Evolutionary conservation across 2,797 vertebrate genomes (phyloP), one percentile per base, ranked within the genome.

Genomic region (Sebastes diaconus): DNA sequence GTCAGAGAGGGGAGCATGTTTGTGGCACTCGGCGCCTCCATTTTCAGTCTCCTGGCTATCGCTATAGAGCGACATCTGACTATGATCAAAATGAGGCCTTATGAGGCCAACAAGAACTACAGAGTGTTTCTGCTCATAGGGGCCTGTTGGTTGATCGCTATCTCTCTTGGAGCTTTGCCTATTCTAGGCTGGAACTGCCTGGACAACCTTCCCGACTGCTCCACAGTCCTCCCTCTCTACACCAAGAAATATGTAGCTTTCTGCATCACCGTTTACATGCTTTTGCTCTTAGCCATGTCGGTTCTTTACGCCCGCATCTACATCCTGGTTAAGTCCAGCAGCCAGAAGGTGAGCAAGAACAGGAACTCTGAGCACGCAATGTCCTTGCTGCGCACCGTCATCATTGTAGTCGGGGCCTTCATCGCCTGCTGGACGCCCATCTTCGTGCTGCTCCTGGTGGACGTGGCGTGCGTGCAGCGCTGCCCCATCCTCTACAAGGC

Each of bases 11-110:
- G 98, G 29, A 99, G 98, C 85, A 96, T 97, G 97, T 99, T 99
- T n/a, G 97, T 98, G 42, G 97, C 98, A 0, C 93, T 99, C 0
- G 94, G 97, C 5, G 98, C 98, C 0, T 99, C 98, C 36, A 97
- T 97, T 24, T 99, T 98, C 72, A 99, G 98, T 65, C 94, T 99
- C 54, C 84, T 99, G 80, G 98, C 98, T 0, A 99, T 99, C 46
- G 98, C 98, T 2, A 98, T 99, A 11, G 98, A 99, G 88, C 92
- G 98, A 67, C 97, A 99, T 92, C 94, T 99, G 91, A 99, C 98
- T 8, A 99, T 99, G 98, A 97, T 99, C 87, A 99, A 99, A 95
- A 99, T 99, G 98, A 96, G 98, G 88, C 98, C 97, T 5, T 99
- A 99, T 0, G 96, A 99, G 0, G 95, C 96, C 25, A 99, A 96